Evolutionary conservation across 2,888 invertebrate species (phyloP), one percentile per base, ranked within the genome.

Genomic region (Tipula confusa): DNA sequence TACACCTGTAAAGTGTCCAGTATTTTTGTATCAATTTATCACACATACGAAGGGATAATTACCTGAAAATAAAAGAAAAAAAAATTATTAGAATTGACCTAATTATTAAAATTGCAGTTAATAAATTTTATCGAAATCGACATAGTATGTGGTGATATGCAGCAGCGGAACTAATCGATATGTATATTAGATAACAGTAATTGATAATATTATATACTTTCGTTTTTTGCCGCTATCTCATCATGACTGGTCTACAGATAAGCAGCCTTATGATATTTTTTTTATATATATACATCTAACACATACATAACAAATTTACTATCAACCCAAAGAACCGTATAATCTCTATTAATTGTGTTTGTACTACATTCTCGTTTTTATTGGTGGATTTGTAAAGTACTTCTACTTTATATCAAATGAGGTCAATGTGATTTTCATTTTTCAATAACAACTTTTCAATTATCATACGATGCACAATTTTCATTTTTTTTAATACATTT

Each of bases 381-480:
- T 64, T 64, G 24, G 7, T 64, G 9, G 7, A 64, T 24, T 64
- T 24, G 64, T 64, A 24, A 43, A 64, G 24, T 64, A 64, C 24
- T 64, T 43, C 43, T 64, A 64, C 11, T 64, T 24, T 18, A 64
- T 64, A 64, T 64, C 64, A 24, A 64, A 64, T 64, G 64, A 64
- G 64, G 64, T 64, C 64, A 64, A 64, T 64, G 64, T 64, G n/a
- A 64, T 64, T 64, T 64, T 64, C 64, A 64, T 64, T 64, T 64
- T 64, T 64, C 64, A 64, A 64, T 64, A 64, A 43, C 43, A 43
- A 24, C 24, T 64, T 64, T 24, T 64, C 24, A 64, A 64, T 64
- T 64, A 64, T 64, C 64, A 64, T 64, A 64, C 64, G 64, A 64
- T 64, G 64, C 64, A 64, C 64, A 64, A 64, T 64, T 64, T 64